A percentile compares a stretch with the other conserved stretches of the same genome.
phyloP scores from a whole-genome alignment of 2,797 vertebrate species.

The Dermochelys coriacea region DNA sequence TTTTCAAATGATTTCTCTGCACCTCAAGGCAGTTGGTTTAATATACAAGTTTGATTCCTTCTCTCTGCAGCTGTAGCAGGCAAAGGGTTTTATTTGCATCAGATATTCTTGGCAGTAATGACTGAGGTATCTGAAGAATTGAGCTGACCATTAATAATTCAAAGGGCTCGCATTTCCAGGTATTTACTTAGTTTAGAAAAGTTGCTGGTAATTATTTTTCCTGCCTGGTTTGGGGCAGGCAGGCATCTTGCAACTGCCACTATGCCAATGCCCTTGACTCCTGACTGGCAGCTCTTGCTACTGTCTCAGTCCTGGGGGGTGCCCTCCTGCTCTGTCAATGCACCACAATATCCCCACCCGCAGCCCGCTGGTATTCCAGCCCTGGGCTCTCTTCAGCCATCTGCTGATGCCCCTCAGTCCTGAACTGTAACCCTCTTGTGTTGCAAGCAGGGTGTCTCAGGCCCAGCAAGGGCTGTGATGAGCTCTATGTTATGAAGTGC shows the following conservation, averaged over 20 bases:
- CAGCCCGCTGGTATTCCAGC: neutral
- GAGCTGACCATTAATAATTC: constrained; percentile 9
- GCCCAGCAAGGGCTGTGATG: neutral
- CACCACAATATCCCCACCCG: neutral
- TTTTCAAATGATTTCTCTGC: neutral
- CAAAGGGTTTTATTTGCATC: neutral
- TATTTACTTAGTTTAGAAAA: constrained; percentile 6
- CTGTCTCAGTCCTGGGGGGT: accelerated
- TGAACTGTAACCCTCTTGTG: neutral
- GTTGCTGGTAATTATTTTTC: neutral
- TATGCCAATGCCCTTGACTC: accelerated
- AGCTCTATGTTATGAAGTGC: too few relatives aligned
- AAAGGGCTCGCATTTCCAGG: neutral
- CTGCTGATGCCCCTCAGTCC: neutral
- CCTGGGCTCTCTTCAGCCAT: neutral
- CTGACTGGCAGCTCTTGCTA: accelerated
- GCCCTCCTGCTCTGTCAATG: neutral
- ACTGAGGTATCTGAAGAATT: neutral
- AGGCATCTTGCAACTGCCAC: neutral
- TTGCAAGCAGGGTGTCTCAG: neutral
- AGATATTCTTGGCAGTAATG: neutral
- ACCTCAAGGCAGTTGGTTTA: neutral
- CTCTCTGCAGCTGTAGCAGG: neutral
- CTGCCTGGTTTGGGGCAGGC: neutral
- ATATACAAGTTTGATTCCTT: neutral